Conservation (phyloP, 2,888 invertebrate genomes). For the Noctua comes region DNA sequence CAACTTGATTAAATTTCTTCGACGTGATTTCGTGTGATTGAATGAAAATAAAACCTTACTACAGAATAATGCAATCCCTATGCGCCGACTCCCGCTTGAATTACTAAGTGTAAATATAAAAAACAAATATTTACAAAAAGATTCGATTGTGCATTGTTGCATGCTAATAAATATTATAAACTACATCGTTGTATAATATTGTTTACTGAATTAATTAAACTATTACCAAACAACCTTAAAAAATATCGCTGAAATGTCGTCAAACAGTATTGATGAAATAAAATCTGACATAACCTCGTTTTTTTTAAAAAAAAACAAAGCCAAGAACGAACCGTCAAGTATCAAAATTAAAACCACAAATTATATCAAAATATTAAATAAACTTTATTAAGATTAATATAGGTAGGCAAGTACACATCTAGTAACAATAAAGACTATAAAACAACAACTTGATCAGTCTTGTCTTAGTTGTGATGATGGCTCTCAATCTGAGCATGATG, state of each 20-base stretch:
- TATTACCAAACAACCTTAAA: too few species aligned
- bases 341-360: constrained; percentile 24
- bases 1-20: constrained; percentile 38
- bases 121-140: background rate
- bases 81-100: background rate
- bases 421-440: constrained; percentile 78
- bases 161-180: background rate
- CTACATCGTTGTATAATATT: background rate
- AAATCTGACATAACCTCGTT: background rate
- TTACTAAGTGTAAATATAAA: background rate
- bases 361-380: constrained; percentile 66
- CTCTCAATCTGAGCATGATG: constrained; percentile 83
- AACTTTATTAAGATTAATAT: constrained; percentile 70
- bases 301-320: background rate
- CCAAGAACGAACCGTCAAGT: background rate
- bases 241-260: background rate
- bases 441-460: constrained; percentile 69
- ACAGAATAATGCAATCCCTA: constrained; percentile 8
- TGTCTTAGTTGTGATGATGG: constrained; percentile 80
- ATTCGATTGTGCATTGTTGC: background rate
- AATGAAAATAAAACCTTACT: constrained; percentile 18
- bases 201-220: background rate
- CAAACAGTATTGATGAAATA: background rate
- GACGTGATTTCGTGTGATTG: constrained; percentile 28
- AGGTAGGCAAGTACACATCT: constrained; percentile 82